Percentiles rank a stretch among this genome's conserved stretches.
Conservation (phyloP, 2,888 invertebrate genomes). For the Galerucella pusilla region DNA sequence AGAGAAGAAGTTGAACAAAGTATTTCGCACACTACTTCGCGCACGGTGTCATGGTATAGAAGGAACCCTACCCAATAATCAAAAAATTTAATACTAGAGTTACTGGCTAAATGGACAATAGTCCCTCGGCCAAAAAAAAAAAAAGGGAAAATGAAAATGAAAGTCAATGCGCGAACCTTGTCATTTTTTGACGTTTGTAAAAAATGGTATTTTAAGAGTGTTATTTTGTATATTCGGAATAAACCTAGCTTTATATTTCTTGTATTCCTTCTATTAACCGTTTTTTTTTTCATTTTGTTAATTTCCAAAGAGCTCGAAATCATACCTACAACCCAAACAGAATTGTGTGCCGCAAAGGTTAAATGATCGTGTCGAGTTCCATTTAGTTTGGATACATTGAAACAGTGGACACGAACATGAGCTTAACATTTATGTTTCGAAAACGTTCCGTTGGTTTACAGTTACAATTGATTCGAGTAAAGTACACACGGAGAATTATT, state of each 20-base stretch:
- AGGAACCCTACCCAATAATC: too few relatives aligned
- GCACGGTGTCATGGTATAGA: too few relatives aligned
- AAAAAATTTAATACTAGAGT: too few relatives aligned
- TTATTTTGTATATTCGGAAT: too few relatives aligned
- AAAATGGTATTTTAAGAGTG: too few relatives aligned
- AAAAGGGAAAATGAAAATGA: too few relatives aligned
- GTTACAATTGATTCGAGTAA: background rate
- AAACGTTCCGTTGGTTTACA: background rate
- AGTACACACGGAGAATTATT: background rate
- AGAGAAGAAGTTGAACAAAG: too few relatives aligned
- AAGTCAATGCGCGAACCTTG: too few relatives aligned
- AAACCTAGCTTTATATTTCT: background rate
- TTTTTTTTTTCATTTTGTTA: background rate
- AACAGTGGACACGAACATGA: background rate
- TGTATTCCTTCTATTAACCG: background rate
- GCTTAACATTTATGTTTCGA: background rate
- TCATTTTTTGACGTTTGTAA: too few relatives aligned
- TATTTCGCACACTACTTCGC: too few relatives aligned
- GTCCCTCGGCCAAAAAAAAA: too few relatives aligned
- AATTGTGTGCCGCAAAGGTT: background rate
- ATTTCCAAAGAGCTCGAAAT: constrained; percentile 1
- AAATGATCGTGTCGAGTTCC: background rate
- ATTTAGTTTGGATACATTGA: background rate
- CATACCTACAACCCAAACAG: background rate
- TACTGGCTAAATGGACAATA: too few relatives aligned